These are phyloP conservation scores for Sepioteuthis lessoniana DNA, from an alignment of 2,888 invertebrate species.

Conservation along the genomic window DNA sequence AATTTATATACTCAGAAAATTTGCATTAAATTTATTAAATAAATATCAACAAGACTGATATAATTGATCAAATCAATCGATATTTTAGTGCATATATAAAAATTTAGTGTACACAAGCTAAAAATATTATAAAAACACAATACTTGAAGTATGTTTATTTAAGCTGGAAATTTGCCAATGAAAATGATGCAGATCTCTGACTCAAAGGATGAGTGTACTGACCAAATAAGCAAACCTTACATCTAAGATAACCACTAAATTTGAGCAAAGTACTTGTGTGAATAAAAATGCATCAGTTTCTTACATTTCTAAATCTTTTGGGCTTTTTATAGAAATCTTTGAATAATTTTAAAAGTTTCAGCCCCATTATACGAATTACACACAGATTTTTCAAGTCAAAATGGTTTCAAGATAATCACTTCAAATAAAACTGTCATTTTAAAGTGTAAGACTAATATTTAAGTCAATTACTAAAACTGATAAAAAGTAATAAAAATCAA, in stretches of 20 bases:
- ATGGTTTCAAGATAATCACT: no score
- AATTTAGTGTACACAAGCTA: background rate
- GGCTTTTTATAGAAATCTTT: no score
- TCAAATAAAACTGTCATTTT: no score
- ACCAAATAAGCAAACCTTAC: background rate
- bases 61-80: background rate
- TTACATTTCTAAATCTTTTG: no score
- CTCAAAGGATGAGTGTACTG: slow-evolving; percentile 3
- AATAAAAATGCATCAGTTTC: background rate
- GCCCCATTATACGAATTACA: no score
- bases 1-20: background rate
- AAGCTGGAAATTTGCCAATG: background rate
- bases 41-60: background rate
- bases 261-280: background rate
- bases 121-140: background rate
- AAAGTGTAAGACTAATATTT: no score
- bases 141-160: background rate
- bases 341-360: no score
- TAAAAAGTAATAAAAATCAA: no score
- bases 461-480: no score
- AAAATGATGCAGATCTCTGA: background rate
- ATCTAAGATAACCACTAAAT: background rate
- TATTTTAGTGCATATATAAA: background rate
- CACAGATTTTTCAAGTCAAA: no score
- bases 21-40: background rate